These are phyloP conservation scores for Panurus biarmicus DNA, from an alignment of 2,113 vertebrate genomes.

Conservation along the genomic window DNA sequence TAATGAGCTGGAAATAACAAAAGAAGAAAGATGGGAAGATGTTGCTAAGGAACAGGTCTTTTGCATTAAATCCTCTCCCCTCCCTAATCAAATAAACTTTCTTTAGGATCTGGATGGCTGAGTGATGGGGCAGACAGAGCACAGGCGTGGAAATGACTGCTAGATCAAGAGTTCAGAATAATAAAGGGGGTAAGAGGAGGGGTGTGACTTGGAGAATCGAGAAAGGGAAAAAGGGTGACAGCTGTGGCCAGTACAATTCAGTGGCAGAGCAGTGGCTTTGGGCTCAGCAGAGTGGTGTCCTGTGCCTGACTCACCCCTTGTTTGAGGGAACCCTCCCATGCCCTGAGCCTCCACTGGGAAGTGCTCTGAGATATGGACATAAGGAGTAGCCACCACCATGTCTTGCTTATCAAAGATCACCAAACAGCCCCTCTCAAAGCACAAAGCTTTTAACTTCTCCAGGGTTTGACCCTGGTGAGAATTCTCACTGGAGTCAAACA, in stretches of 20 bases:
- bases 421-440: not conserved
- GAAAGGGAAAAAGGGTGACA: not conserved
- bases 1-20: constrained; percentile 58
- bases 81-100: not conserved
- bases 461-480: not conserved
- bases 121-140: not conserved
- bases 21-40: not conserved
- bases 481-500: not conserved
- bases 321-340: not conserved
- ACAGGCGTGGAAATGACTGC: not conserved
- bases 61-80: not conserved
- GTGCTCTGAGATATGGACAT: not conserved
- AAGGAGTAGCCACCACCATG: not conserved
- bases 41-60: constrained; percentile 47
- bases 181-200: not conserved
- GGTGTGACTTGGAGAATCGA: not conserved
- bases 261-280: not conserved
- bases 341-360: not conserved
- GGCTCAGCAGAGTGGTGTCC: not conserved
- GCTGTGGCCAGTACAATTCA: not conserved
- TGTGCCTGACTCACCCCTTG: not conserved
- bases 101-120: not conserved
- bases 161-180: not conserved
- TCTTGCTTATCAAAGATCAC: not conserved
- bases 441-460: not conserved